Conservation (phyloP, 2,888 invertebrate genomes). For the Amblyteles armatorius region DNA sequence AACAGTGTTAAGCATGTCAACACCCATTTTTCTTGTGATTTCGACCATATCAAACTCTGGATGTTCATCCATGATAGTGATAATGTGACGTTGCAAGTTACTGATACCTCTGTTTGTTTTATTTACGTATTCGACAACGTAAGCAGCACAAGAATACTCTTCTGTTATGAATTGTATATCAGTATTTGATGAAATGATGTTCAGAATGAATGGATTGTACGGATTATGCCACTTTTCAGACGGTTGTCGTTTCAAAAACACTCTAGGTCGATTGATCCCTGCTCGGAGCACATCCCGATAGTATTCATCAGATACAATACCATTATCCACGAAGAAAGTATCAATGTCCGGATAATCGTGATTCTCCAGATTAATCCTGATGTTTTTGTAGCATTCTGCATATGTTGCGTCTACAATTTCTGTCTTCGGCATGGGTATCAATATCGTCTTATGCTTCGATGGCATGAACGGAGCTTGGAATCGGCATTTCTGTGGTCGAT, state of each 20-base stretch:
- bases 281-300: constrained; percentile 72
- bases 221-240: constrained; percentile 58
- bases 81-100: constrained; percentile 65
- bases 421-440: constrained; percentile 69
- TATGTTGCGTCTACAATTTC: too few species aligned
- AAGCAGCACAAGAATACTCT: constrained; percentile 67
- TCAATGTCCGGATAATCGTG: constrained; percentile 23
- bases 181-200: constrained; percentile 40
- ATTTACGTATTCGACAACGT: constrained; percentile 67
- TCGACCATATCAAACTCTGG: constrained; percentile 76
- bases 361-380: constrained; percentile 49
- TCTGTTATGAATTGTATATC: constrained; percentile 70
- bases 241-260: constrained; percentile 56
- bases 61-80: constrained; percentile 70
- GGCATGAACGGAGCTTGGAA: constrained; percentile 76
- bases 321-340: constrained; percentile 11
- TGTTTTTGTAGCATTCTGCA: too few species aligned
- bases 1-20: constrained; percentile 76
- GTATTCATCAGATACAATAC: constrained; percentile 66
- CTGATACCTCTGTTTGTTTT: constrained; percentile 69
- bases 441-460: constrained; percentile 69
- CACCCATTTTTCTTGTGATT: constrained; percentile 72
- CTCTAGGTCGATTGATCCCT: constrained; percentile 55
- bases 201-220: constrained; percentile 63
- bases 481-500: too few species aligned